Percentiles rank a stretch among this genome's conserved stretches.
Conservation (phyloP, 2,113 vertebrate species). For the Cynopterus brachyotis region DNA sequence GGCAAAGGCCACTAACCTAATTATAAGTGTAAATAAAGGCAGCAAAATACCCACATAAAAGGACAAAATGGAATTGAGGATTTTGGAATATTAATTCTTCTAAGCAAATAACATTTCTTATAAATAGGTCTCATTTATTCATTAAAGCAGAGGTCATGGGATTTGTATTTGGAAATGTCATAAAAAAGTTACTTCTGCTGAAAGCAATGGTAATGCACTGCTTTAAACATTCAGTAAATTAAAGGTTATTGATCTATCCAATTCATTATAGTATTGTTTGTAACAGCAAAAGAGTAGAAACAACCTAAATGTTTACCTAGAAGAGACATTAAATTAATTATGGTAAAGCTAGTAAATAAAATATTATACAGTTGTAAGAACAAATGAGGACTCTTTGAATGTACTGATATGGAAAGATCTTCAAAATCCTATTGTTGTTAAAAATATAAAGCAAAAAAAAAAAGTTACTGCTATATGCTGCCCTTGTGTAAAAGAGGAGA, state of each 20-base stretch:
- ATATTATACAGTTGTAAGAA: neutral
- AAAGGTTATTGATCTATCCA: neutral
- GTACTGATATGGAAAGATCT: neutral
- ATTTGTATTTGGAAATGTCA: neutral
- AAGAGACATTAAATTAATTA: neutral
- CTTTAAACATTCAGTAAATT: neutral
- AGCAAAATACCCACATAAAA: neutral
- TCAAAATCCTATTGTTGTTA: neutral
- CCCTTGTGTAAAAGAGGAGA: neutral
- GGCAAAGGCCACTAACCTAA: slow-evolving; percentile 24
- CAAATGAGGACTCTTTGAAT: neutral
- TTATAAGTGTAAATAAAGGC: slow-evolving; percentile 20
- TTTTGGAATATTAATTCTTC: slow-evolving; percentile 18
- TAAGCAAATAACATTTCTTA: neutral
- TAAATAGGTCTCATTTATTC: neutral
- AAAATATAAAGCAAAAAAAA: neutral
- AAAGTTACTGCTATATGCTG: neutral
- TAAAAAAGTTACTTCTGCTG: neutral
- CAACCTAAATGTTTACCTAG: neutral
- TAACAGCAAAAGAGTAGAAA: slow-evolving; percentile 14
- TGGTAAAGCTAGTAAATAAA: neutral
- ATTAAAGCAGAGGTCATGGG: neutral
- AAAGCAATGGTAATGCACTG: neutral
- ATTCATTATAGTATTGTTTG: neutral
- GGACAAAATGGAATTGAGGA: neutral